Evolutionary conservation across 2,888 invertebrate genomes (phyloP), one percentile per base, ranked within the genome.

Genomic region (Encarsia formosa): DNA sequence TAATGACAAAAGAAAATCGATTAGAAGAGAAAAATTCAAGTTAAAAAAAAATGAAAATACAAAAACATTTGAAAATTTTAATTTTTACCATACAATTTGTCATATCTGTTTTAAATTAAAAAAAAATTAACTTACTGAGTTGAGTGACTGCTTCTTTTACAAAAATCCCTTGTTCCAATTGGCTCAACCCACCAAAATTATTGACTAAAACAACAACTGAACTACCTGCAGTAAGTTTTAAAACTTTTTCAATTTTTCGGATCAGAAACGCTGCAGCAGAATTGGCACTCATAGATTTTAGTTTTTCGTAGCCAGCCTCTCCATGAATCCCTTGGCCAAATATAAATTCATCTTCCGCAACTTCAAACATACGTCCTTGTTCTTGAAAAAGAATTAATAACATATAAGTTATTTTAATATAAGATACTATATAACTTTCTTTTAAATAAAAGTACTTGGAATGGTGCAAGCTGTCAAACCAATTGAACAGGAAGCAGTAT

Each of bases 111-210:
- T n/a, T n/a, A n/a, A n/a, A n/a, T n/a, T n/a, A n/a, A n/a, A n/a
- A n/a, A 18, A 32, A 39, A 31, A 5, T 29, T 2, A 15, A 45
- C 75, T 74, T 71, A 86, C 87, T 78, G 38, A 87, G 74, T 67
- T 84, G 84, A 13, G 73, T 70, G 22, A 84, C 77, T 1, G 82
- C 78, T 70, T 88, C 88, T 6, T 79, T 79, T 43, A 81, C 80
- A 9, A 88, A 76, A 42, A 90, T 81, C 59, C 84, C 84, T 76
- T 88, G 82, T 68, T 93, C 91, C 51, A 91, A 67, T 55, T 85
- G 80, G 1, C 87, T 85, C 0, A 87, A 78, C 2, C 82, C 83
- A 22, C 91, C 91, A 46, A 89, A 76, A 70, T 92, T 93, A 74
- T 91, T 90, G 5, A 93, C 71, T 62, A 91, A 76, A 8, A 86